These are phyloP conservation scores for Galemys pyrenaicus DNA, from an alignment of 2,113 vertebrate species.

Conservation along the genomic window DNA sequence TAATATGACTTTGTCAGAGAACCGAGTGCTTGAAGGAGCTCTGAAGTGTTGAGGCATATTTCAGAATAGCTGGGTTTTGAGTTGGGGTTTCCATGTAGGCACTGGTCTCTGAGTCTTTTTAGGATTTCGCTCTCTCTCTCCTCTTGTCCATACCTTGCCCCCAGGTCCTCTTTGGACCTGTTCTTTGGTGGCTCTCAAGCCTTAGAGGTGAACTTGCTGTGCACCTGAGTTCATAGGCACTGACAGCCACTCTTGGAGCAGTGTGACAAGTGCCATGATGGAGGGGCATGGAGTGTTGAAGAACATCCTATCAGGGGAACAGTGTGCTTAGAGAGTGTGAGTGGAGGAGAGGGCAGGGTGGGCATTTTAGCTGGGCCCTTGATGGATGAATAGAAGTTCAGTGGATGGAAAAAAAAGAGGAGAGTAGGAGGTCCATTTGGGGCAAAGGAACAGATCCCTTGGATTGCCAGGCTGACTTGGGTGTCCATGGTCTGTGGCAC, in stretches of 20 bases:
- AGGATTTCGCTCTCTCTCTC: background rate
- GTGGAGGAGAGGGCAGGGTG: background rate
- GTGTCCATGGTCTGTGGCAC: background rate
- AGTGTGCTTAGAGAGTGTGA: background rate
- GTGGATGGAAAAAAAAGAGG: background rate
- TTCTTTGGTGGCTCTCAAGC: background rate
- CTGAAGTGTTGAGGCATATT: background rate
- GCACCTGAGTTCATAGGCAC: background rate
- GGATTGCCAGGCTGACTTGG: background rate
- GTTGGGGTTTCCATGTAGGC: background rate
- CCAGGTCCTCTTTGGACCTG: background rate
- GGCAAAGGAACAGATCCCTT: background rate
- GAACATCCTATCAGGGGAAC: background rate
- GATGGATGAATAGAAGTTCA: background rate
- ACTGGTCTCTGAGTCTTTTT: background rate
- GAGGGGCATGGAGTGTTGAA: background rate
- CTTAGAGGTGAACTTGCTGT: background rate
- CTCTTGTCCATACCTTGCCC: background rate
- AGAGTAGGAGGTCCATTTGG: background rate
- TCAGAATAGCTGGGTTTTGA: constrained; percentile 3
- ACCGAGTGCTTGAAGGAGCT: background rate
- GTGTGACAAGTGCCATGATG: background rate
- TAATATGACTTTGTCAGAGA: background rate
- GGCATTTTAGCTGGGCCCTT: background rate
- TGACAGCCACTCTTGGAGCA: background rate